These are phyloP conservation scores for Allophyes oxyacanthae DNA, from an alignment of 2,888 invertebrate species.

Conservation along the genomic window DNA sequence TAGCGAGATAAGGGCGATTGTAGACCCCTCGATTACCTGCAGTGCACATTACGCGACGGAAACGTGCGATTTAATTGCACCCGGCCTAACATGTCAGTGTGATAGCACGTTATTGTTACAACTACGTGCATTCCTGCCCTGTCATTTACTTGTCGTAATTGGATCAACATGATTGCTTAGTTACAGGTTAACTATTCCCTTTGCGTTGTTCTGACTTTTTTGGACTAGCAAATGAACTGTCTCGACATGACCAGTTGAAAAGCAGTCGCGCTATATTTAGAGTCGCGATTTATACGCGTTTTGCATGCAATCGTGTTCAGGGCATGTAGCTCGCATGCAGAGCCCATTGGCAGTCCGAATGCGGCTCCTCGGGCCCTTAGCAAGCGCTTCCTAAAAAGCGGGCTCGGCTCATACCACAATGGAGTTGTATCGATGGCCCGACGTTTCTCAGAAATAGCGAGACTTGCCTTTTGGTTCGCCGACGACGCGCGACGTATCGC, in stretches of 20 bases:
- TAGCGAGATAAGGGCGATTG: conserved; percentile 38
- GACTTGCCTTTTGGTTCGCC: conserved; percentile 29
- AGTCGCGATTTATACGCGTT: conserved; percentile 34
- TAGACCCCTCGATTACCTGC: conserved; percentile 8
- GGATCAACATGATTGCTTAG: conserved; percentile 45
- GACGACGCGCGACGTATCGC: conserved; percentile 19
- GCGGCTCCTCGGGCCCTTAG: conserved; percentile 35
- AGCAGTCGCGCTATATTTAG: conserved; percentile 44
- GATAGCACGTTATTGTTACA: conserved; percentile 8
- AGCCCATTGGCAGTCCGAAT: conserved; percentile 22
- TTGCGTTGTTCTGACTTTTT: conserved; percentile 44
- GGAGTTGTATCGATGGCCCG: conserved; percentile 36
- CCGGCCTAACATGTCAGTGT: conserved; percentile 17
- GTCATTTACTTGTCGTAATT: conserved; percentile 47
- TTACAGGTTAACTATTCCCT: conserved; percentile 25
- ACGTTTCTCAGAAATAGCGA: conserved; percentile 41
- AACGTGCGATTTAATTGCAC: conserved; percentile 33
- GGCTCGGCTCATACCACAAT: conserved; percentile 28
- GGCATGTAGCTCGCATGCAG: conserved; percentile 2
- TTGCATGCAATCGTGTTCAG: conserved; percentile 35
- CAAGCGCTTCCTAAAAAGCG: conserved; percentile 41
- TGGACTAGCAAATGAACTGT: conserved; percentile 49
- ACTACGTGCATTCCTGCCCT: conserved; percentile 15
- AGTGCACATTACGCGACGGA: conserved; percentile 26
- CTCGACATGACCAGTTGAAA: conserved; percentile 29